Evolutionary conservation across 2,888 invertebrate species (phyloP).

Genomic region (Eupeodes luniger): DNA sequence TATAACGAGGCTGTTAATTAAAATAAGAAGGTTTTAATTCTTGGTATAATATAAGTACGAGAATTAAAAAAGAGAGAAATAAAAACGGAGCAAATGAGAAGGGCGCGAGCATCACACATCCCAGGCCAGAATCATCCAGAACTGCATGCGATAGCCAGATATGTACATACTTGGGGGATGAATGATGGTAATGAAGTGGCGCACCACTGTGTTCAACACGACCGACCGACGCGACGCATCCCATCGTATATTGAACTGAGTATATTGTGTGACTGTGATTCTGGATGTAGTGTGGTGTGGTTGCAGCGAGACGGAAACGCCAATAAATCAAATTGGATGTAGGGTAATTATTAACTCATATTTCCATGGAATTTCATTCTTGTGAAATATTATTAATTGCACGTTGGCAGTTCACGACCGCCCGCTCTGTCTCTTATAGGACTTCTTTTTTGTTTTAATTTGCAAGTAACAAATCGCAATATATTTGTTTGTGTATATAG

Average conservation of each 20-base stretch:
- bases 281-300: conserved; percentile 11
- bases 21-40: conserved; percentile 73
- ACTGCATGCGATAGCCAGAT: conserved; percentile 17
- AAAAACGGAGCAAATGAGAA: conserved; percentile 55
- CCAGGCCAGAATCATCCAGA: too few relatives aligned
- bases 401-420: conserved; percentile 75
- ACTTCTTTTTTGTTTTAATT: background rate
- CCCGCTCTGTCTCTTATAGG: conserved; percentile 71
- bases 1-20: conserved; percentile 76
- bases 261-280: conserved; percentile 25
- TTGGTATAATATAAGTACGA: conserved; percentile 46
- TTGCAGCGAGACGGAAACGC: conserved; percentile 75
- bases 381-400: conserved; percentile 76
- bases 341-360: conserved; percentile 76
- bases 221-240: conserved; percentile 6
- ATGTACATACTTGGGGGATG: conserved; percentile 55
- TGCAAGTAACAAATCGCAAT: conserved; percentile 39
- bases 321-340: conserved; percentile 74
- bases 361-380: conserved; percentile 75
- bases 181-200: conserved; percentile 72
- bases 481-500: background rate
- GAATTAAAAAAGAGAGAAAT: background rate
- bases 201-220: conserved; percentile 47
- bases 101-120: conserved; percentile 54
- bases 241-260: conserved; percentile 71